These are phyloP conservation scores for Pogonomyrmex barbatus DNA, from an alignment of 1,140 invertebrate genomes.

Conservation along the genomic window DNA sequence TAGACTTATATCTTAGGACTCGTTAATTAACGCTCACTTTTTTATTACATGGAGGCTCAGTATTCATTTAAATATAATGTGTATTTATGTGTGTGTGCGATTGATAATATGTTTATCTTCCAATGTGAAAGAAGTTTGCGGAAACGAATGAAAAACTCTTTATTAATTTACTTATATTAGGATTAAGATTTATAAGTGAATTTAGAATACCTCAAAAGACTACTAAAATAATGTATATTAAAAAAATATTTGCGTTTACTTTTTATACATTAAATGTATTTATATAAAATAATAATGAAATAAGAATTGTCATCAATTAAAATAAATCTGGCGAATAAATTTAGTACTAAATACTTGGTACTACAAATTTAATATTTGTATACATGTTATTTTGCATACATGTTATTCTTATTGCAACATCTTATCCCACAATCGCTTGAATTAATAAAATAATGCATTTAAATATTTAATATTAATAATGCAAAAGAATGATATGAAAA, in stretches of 20 bases:
- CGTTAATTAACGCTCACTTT: slow-evolving; percentile 33
- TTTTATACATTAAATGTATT: slow-evolving; percentile 29
- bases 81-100: slow-evolving; percentile 49
- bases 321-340: slow-evolving; percentile 25
- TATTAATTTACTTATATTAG: slow-evolving; percentile 11
- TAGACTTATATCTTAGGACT: neutral
- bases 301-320: neutral
- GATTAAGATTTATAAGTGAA: slow-evolving; percentile 34
- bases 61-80: slow-evolving; percentile 37
- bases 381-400: neutral
- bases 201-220: slow-evolving; percentile 18
- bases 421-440: neutral
- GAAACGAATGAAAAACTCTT: neutral
- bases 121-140: neutral
- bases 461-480: neutral
- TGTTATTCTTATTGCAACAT: neutral
- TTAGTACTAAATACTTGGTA: slow-evolving; percentile 13
- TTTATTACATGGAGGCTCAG: slow-evolving; percentile 26
- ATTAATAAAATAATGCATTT: neutral
- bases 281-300: slow-evolving; percentile 10
- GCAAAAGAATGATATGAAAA: neutral
- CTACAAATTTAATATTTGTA: neutral
- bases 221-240: slow-evolving; percentile 14
- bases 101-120: neutral
- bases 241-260: slow-evolving; percentile 22